Base-by-base conservation (phyloP, 2,888 invertebrate genomes). In the Tryphoninae sp. region DNA sequence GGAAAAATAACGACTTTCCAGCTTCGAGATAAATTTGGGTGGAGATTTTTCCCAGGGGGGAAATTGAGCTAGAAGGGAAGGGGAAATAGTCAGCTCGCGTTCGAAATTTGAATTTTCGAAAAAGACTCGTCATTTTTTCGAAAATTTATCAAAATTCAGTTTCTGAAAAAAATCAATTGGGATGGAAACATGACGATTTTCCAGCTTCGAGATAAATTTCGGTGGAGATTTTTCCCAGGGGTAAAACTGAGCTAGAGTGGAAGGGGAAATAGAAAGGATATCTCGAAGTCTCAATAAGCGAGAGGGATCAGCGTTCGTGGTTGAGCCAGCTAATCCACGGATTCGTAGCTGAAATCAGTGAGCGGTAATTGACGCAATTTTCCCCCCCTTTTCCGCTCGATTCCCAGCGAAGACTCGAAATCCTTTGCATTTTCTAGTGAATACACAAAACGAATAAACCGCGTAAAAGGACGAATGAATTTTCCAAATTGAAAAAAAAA, bases 301-400 rank as follows among this genome's bases (percentile, higher is more conserved):
- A 83, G 86, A 89, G 87, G 87, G 88, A 90, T 91, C 89, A 89
- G 87, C 87, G 85, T 87, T 89, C 87, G 90, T 84, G 90, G 90
- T 86, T 87, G 86, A 86, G 78, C 85, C 87, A 62, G 79, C 79
- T 91, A 91, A 91, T 90, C 90, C 89, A 78, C 73, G 83, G 89
- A 89, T 90, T 88, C 86, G 88, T 86, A 87, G 89, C 87, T 88
- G 88, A 89, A 91, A 91, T 91, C 91, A 89, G 89, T 89, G 89
- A n/a, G 72, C 45, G 89, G 89, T 91, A 91, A 91, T 92, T 90
- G 91, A 91, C 87, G 86, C 86, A 85, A 88, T 89, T 89, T 88
- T 87, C 84, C 83, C 76, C 71, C 62, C 55, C n/a, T 45, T 51
- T 53, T 23, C 55, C 58, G 23, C 67, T 61, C 23, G 49, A 45